Evolutionary conservation across 1,140 invertebrate species (phyloP).

Genomic region (Polypedilum pembai): DNA sequence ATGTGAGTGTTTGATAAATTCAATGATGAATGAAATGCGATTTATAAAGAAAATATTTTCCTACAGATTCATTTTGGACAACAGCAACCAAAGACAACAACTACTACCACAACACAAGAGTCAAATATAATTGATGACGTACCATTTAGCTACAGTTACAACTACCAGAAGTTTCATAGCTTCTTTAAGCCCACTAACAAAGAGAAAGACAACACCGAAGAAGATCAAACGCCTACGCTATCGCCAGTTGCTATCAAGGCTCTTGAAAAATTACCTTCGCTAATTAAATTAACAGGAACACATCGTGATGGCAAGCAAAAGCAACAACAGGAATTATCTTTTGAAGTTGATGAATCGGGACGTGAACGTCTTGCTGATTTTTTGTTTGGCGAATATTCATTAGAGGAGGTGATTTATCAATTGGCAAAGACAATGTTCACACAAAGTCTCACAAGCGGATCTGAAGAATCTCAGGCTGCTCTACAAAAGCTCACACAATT

Average conservation of each 20-base stretch:
- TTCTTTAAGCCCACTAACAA: neutral
- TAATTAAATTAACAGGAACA: neutral
- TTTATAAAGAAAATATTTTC: neutral
- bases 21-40: neutral
- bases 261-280: slow-evolving; percentile 33
- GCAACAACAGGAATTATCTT: slow-evolving; percentile 30
- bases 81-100: neutral
- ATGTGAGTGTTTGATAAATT: neutral
- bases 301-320: neutral
- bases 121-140: neutral
- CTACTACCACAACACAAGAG: neutral
- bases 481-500: slow-evolving; percentile 61
- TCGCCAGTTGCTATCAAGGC: neutral
- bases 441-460: slow-evolving; percentile 56
- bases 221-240: neutral
- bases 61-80: neutral
- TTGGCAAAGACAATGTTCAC: slow-evolving; percentile 66
- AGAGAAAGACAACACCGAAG: neutral
- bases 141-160: neutral
- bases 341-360: slow-evolving; percentile 44
- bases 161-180: neutral
- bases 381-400: slow-evolving; percentile 60
- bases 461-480: slow-evolving; percentile 56
- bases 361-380: slow-evolving; percentile 55
- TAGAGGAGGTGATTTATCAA: slow-evolving; percentile 69